Conservation (phyloP, 2,888 invertebrate genomes). For the Catocala nupta region DNA sequence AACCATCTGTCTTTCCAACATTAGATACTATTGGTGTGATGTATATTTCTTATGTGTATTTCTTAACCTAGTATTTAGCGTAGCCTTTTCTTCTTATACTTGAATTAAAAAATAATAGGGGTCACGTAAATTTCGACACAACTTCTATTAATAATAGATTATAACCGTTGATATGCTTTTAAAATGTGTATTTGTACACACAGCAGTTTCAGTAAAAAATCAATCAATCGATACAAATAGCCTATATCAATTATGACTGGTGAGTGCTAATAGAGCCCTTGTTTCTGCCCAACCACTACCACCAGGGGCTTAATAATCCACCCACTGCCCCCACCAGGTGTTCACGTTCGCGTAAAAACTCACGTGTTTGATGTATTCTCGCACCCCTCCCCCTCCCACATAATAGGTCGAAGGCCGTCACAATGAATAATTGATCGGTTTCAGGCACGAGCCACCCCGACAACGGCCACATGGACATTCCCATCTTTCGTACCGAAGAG, state of each 20-base stretch:
- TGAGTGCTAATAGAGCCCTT: constrained; percentile 59
- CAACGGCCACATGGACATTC: constrained; percentile 90
- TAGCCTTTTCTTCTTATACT: constrained; percentile 20
- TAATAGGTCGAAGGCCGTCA: constrained; percentile 68
- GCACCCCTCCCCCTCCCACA: constrained; percentile 53
- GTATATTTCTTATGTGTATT: constrained; percentile 32
- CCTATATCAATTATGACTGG: constrained; percentile 65
- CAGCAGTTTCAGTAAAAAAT: constrained; percentile 30
- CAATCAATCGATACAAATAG: constrained; percentile 61
- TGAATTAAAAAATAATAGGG: not conserved
- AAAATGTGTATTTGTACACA: constrained; percentile 14
- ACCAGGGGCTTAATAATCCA: constrained; percentile 55
- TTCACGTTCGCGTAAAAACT: constrained; percentile 64
- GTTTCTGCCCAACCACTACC: constrained; percentile 58
- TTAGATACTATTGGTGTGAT: constrained; percentile 58
- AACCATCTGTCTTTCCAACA: constrained; percentile 84
- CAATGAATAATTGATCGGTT: constrained; percentile 83
- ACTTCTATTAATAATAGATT: constrained; percentile 18
- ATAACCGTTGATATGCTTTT: constrained; percentile 15
- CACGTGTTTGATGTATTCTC: constrained; percentile 55
- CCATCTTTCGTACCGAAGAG: constrained; percentile 95
- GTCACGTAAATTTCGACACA: constrained; percentile 1
- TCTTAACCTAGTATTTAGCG: constrained; percentile 19
- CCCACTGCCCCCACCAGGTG: constrained; percentile 56
- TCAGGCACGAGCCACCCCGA: constrained; percentile 74